phyloP scores from a whole-genome alignment of 2,888 invertebrate species.

The Drosophila atroscutellata region DNA sequence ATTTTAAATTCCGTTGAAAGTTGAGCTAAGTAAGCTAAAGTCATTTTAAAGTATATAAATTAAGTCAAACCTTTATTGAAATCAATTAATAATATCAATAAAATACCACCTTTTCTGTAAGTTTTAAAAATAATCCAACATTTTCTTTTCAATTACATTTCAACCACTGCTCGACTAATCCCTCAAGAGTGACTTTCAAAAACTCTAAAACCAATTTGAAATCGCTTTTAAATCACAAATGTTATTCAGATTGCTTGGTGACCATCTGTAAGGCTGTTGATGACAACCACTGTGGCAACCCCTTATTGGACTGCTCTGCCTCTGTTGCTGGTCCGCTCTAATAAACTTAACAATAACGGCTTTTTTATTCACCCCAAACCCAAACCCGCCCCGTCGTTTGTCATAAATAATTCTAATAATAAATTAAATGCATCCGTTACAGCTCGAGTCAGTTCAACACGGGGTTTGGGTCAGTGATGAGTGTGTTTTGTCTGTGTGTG shows the following conservation, averaged over 20 bases:
- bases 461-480: slow-evolving; percentile 51
- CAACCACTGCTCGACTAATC: slow-evolving; percentile 13
- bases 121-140: neutral
- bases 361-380: slow-evolving; percentile 74
- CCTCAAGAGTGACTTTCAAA: slow-evolving; percentile 3
- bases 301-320: slow-evolving; percentile 45
- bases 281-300: slow-evolving; percentile 68
- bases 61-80: neutral
- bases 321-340: slow-evolving; percentile 48
- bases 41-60: neutral
- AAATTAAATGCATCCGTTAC: slow-evolving; percentile 85
- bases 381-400: slow-evolving; percentile 54
- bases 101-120: neutral
- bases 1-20: neutral
- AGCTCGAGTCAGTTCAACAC: slow-evolving; percentile 57
- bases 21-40: neutral
- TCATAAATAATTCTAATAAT: slow-evolving; percentile 85
- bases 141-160: neutral
- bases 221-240: slow-evolving; percentile 12
- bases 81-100: neutral
- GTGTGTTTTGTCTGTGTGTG: slow-evolving; percentile 46
- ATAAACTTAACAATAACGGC: slow-evolving; percentile 78
- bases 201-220: slow-evolving; percentile 3
- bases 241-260: slow-evolving; percentile 12
- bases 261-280: slow-evolving; percentile 2